Conservation (phyloP, 1,140 invertebrate species). For the Nomia melanderi region DNA sequence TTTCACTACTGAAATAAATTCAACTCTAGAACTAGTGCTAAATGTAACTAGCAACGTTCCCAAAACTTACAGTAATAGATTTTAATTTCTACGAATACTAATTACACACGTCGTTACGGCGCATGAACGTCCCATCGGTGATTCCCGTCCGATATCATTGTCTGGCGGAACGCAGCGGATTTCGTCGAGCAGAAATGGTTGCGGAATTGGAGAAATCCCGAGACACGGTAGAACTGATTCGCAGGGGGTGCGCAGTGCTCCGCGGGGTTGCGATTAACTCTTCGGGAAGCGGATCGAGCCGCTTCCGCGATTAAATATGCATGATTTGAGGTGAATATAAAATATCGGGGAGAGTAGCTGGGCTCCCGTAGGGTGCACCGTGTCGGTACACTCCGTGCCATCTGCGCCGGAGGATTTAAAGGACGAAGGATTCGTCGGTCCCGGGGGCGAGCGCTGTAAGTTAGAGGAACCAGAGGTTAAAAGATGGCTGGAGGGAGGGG, state of each 20-base stretch:
- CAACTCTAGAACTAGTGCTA: no score
- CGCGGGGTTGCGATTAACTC: constrained; percentile 71
- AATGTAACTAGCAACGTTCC: no score
- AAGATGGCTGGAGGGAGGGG: not conserved
- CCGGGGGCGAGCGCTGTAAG: constrained; percentile 25
- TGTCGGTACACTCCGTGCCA: constrained; percentile 55
- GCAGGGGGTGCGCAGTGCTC: constrained; percentile 47
- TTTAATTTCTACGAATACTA: no score
- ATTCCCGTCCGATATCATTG: no score
- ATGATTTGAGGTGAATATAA: constrained; percentile 77
- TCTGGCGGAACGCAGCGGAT: no score
- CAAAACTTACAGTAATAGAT: no score
- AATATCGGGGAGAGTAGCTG: constrained; percentile 63
- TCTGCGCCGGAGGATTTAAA: constrained; percentile 60
- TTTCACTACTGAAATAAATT: no score
- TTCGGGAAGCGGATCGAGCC: constrained; percentile 71
- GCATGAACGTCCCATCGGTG: no score
- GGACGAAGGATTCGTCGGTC: constrained; percentile 45
- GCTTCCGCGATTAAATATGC: constrained; percentile 76
- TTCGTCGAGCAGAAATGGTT: no score
- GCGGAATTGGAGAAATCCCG: not conserved
- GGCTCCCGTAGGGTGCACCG: not conserved
- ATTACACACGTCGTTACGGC: no score
- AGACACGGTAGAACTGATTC: not conserved
- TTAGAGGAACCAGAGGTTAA: constrained; percentile 31